Percentiles rank a stretch among this genome's conserved stretches.
phyloP scores from a whole-genome alignment of 2,888 invertebrate species.

The Eugnorisma glareosa region DNA sequence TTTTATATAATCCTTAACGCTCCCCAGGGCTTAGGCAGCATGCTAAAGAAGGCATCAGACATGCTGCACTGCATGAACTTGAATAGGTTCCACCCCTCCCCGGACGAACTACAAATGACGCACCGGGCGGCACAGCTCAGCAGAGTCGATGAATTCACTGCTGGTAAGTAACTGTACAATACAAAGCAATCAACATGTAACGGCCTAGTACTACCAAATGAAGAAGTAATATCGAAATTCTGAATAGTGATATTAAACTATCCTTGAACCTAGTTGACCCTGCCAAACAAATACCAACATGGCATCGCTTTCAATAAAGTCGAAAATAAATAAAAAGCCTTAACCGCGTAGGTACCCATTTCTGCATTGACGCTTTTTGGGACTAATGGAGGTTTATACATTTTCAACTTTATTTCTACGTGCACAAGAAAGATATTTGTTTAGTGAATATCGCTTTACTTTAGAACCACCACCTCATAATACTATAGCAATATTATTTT shows the following conservation, averaged over 20 bases:
- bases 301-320: background rate
- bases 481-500: background rate
- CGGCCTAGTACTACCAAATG: background rate
- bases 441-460: background rate
- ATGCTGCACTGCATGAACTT: slow-evolving; percentile 92
- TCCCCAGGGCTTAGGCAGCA: slow-evolving; percentile 55
- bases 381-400: background rate
- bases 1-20: background rate
- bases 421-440: background rate
- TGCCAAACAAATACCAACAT: background rate
- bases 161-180: slow-evolving; percentile 83
- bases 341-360: background rate
- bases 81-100: slow-evolving; percentile 90
- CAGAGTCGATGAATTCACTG: slow-evolving; percentile 92
- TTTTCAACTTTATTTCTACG: background rate
- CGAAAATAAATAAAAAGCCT: background rate
- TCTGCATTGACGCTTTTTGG: background rate
- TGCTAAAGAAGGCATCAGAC: slow-evolving; percentile 89
- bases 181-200: background rate
- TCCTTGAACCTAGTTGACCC: background rate
- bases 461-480: background rate
- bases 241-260: background rate
- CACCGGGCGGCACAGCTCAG: slow-evolving; percentile 90
- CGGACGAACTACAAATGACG: slow-evolving; percentile 89
- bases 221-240: background rate